Base-by-base conservation (phyloP, 2,888 invertebrate genomes). In the Rhingia campestris region DNA sequence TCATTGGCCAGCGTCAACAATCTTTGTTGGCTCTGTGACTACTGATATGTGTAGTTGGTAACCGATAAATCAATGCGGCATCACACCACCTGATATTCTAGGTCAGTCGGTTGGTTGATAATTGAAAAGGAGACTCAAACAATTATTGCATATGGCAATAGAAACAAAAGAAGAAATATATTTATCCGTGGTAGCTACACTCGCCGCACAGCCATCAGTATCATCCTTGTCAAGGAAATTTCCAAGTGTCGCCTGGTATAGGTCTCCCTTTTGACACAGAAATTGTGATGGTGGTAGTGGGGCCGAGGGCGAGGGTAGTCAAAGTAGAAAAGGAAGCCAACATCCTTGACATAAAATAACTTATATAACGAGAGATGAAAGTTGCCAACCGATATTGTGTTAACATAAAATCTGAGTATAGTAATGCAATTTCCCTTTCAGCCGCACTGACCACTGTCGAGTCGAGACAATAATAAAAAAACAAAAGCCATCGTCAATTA, bases 281-380 rank as follows among this genome's bases (percentile, higher is more conserved):
- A 43, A 4, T 14, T 32, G 2, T 61, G 59, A 49, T 33, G 66
- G 47, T 43, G 37, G 33, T 22, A 14, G 47, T 12, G 6, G 45
- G 22, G 6, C 14, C 7, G 45, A 0, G 12, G 22, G 49, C 9
- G 22, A 30, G 53, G 35, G 12, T 30, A 41, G 41, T 61, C 39
- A 7, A 39, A 61, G 33, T 49, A 72, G n/a, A 39, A 39, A 58
- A 53, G 22, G 56, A 58, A 53, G 12, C 51, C 43, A 59, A 66
- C 30, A 82, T 84, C 74, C 80, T 84, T 84, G 74, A 75, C 79
- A 80, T 53, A 74, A 74, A 22, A 73, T 59, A 66, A 80, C 84
- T 84, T 84, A 84, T 84, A 80, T 84, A 84, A 84, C 69, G 53
- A 53, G 64, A 79, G 49, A 79, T 59, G 64, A 49, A 75, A 69